Percentiles rank a stretch among this genome's conserved stretches.
Evolutionary conservation across 1,140 invertebrate genomes (phyloP).

Genomic region (Pectinophora gossypiella): DNA sequence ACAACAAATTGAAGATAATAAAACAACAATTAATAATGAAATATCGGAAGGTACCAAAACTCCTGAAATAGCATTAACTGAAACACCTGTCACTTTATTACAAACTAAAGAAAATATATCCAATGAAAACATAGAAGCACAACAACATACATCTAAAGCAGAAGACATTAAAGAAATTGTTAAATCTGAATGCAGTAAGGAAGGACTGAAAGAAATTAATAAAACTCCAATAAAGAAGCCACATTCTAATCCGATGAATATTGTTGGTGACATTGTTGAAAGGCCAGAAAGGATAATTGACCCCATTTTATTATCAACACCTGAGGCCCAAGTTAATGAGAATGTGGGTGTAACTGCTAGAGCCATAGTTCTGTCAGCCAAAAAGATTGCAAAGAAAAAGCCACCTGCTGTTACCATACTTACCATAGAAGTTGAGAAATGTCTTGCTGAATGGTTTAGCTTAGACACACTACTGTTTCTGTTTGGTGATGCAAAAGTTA

Average conservation of each 20-base stretch:
- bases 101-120: too few relatives aligned
- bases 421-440: conserved; percentile 72
- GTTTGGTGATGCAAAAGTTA: conserved; percentile 76
- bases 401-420: conserved; percentile 43
- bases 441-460: conserved; percentile 77
- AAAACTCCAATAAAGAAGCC: conserved; percentile 21
- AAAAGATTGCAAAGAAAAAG: conserved; percentile 27
- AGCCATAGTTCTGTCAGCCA: neutral
- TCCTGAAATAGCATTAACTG: too few relatives aligned
- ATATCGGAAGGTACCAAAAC: too few relatives aligned
- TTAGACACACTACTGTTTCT: conserved; percentile 76
- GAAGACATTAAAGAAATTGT: too few relatives aligned
- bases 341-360: neutral
- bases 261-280: conserved; percentile 62
- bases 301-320: conserved; percentile 39
- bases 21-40: neutral
- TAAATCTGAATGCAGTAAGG: neutral
- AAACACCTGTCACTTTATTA: too few relatives aligned
- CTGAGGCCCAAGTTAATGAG: conserved; percentile 1
- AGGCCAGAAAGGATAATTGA: conserved; percentile 55
- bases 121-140: too few relatives aligned
- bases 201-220: neutral
- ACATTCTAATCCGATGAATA: conserved; percentile 44
- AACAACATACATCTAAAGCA: too few relatives aligned
- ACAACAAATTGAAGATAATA: neutral